Base-by-base conservation (phyloP, 2,113 vertebrate species). In the Chionis minor region DNA sequence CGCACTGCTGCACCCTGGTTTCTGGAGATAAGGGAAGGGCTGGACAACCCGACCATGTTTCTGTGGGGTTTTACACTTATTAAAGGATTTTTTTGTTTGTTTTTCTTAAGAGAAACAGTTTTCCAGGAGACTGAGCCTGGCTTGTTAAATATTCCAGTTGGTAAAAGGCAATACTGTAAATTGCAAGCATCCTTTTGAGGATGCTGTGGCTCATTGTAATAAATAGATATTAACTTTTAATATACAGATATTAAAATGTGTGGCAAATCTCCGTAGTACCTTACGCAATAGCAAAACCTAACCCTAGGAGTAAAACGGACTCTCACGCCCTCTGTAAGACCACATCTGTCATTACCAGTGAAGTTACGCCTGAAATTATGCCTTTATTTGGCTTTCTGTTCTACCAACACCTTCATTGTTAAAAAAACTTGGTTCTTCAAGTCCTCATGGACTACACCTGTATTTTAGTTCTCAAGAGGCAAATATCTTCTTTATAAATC, bases 31-130 rank as follows among this genome's bases (percentile, higher is more conserved):
- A 22, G 13, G 21, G 38, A 7, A 12, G 12, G 58, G 23, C 23
- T 24, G 58, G 33, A 4, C 17, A n/a, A 30, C 1, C 15, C 4
- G 0, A 4, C 20, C 14, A 0, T 5, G 20, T 30, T 20, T 71
- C n/a, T 38, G 14, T 4, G 10, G 35, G 18, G 10, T 4, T 42
- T 63, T 44, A 6, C 10, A 10, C 16, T 26, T 45, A 8, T 33
- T 13, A 8, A 20, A 17, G 32, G 9, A 7, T 7, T 24, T 14
- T 45, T 27, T 32, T 9, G 27, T 5, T 19, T 5, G 14, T 18
- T 35, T 27, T 62, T 4, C 27, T 12, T 4, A 23, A 26, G 14
- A 12, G 52, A 38, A 77, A 42, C 5, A 4, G 28, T 51, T 33
- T n/a, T n/a, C 40, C 72, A 3, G 47, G 45, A 44, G 21, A 13